Evolutionary conservation across 2,888 invertebrate genomes (phyloP).

Genomic region (Dynastes maya): DNA sequence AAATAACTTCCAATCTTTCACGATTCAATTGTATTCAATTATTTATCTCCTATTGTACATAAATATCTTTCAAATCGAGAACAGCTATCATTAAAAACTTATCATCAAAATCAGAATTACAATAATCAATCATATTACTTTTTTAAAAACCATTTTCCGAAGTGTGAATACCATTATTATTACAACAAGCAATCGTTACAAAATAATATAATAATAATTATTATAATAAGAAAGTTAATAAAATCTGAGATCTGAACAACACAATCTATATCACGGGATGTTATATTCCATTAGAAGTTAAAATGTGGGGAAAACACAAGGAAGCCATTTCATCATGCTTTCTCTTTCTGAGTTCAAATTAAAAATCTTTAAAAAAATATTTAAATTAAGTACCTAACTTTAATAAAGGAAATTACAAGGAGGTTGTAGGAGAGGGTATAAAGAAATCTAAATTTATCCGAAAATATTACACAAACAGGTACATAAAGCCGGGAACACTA

Average conservation of each 20-base stretch:
- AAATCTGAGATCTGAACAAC: slow-evolving; percentile 65
- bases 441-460: too few species aligned
- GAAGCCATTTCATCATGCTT: slow-evolving; percentile 1
- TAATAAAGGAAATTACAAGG: neutral
- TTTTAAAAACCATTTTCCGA: slow-evolving; percentile 66
- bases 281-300: too few species aligned
- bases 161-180: slow-evolving; percentile 59
- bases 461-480: slow-evolving; percentile 11
- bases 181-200: slow-evolving; percentile 62
- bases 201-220: slow-evolving; percentile 7
- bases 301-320: neutral
- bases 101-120: slow-evolving; percentile 30
- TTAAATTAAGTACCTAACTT: slow-evolving; percentile 41
- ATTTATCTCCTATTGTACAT: slow-evolving; percentile 64
- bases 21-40: slow-evolving; percentile 59
- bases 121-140: slow-evolving; percentile 53
- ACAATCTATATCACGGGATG: slow-evolving; percentile 50
- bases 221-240: slow-evolving; percentile 61
- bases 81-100: slow-evolving; percentile 65
- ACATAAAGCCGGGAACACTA: neutral
- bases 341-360: neutral
- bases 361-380: neutral
- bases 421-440: too few species aligned
- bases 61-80: slow-evolving; percentile 66
- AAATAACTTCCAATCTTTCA: slow-evolving; percentile 1